Evolutionary conservation across 2,888 invertebrate genomes (phyloP), one percentile per base, ranked within the genome.

Genomic region (Macrosoma leucophasiata): DNA sequence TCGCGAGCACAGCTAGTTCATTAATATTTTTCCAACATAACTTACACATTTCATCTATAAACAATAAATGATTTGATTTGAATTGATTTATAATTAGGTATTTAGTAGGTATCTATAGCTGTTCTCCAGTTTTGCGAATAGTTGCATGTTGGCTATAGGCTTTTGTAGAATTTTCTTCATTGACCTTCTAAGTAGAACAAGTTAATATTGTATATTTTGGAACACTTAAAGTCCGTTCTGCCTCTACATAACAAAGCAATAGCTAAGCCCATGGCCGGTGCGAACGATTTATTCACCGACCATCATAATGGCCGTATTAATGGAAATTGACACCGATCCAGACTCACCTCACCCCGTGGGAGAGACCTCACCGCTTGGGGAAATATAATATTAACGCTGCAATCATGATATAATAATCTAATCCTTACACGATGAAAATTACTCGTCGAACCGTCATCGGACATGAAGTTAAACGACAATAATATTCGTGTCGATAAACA

Each of bases 351-450:
- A 47, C 53, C 56, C 50, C 62, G 64, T 64, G 65, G 60, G 67
- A 63, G 55, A 55, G 47, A 48, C 52, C 55, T 43, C 45, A 46
- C 56, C 62, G 58, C 62, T 61, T 69, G 67, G 66, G 66, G 76
- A 77, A 76, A 77, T 67, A 71, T 76, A 75, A 78, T 78, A 76
- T 77, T 71, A 73, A 71, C 65, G 57, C 54, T 57, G 60, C 72
- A 65, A 75, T 73, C 75, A 69, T 61, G 62, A 68, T 65, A 57
- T 73, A 70, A 76, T 74, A 72, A 75, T 70, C 62, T 69, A 59
- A 54, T 73, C 72, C 62, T 69, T 64, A 67, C 64, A 65, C 68
- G 59, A 58, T 62, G 62, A 69, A 64, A n/a, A 68, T 48, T 55
- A 39, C 62, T 54, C 62, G 62, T 64, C 66, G 62, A 46, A n/a